Evolutionary conservation across 1,140 invertebrate species (phyloP).

Genomic region (Drosophila pachea): DNA sequence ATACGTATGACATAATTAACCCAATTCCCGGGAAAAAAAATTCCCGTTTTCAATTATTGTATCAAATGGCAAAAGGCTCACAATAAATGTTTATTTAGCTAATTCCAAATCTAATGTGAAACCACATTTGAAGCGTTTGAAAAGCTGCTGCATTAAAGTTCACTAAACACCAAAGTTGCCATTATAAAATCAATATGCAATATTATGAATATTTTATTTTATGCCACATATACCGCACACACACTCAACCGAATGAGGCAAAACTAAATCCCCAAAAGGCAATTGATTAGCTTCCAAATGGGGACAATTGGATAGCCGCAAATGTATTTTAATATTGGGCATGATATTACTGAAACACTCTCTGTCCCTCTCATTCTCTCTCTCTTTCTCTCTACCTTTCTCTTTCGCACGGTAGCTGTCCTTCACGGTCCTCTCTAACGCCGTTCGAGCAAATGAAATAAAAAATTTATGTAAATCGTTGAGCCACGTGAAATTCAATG

Average conservation of each 20-base stretch:
- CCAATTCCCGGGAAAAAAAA: slow-evolving; percentile 12
- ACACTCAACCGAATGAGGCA: slow-evolving; percentile 20
- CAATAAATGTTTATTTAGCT: slow-evolving; percentile 49
- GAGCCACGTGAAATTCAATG: slow-evolving; percentile 57
- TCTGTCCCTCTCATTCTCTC: background rate
- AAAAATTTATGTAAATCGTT: slow-evolving; percentile 65
- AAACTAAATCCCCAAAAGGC: slow-evolving; percentile 59
- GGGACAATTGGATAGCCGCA: slow-evolving; percentile 38
- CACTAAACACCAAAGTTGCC: slow-evolving; percentile 50
- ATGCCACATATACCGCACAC: slow-evolving; percentile 25
- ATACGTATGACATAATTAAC: slow-evolving; percentile 21
- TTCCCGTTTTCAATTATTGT: slow-evolving; percentile 2
- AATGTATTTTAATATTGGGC: slow-evolving; percentile 38
- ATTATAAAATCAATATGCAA: slow-evolving; percentile 71
- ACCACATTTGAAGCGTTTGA: slow-evolving; percentile 15
- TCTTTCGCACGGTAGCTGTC: background rate
- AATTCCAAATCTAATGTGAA: slow-evolving; percentile 46
- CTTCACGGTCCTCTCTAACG: background rate
- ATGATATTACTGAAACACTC: slow-evolving; percentile 13
- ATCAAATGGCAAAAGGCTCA: background rate
- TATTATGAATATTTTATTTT: slow-evolving; percentile 65
- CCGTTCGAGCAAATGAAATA: slow-evolving; percentile 55
- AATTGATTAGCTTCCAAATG: slow-evolving; percentile 64
- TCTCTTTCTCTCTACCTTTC: background rate
- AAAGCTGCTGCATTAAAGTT: slow-evolving; percentile 47